Evolutionary conservation across 2,888 invertebrate genomes (phyloP).

Genomic region (Clivina fossor): DNA sequence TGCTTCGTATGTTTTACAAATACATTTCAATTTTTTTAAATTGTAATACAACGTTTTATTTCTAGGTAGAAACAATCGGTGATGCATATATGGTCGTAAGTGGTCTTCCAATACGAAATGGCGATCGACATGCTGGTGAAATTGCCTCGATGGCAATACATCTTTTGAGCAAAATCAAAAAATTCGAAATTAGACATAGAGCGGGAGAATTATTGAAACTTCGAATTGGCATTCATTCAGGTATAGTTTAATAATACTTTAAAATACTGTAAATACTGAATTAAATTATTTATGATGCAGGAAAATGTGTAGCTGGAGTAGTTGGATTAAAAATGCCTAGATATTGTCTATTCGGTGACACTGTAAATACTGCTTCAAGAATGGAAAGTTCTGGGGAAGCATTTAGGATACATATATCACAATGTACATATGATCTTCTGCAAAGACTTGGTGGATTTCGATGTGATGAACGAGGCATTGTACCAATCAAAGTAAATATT

Average conservation of each 20-base stretch:
- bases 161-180: constrained; percentile 68
- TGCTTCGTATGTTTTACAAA: too few species aligned
- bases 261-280: too few species aligned
- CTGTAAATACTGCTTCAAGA: constrained; percentile 78
- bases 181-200: constrained; percentile 68
- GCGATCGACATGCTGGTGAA: constrained; percentile 74
- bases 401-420: constrained; percentile 74
- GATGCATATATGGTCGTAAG: constrained; percentile 84
- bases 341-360: constrained; percentile 82
- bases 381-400: constrained; percentile 80
- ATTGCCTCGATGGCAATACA: constrained; percentile 78
- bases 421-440: constrained; percentile 67
- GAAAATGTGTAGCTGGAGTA: constrained; percentile 80
- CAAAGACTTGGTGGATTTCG: constrained; percentile 71
- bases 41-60: too few species aligned
- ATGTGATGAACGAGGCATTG: constrained; percentile 71
- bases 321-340: constrained; percentile 83
- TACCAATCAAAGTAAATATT: constrained; percentile 76
- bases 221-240: constrained; percentile 72
- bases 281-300: constrained; percentile 46
- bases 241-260: constrained; percentile 44
- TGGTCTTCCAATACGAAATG: constrained; percentile 73
- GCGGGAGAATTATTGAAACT: constrained; percentile 69
- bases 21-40: too few species aligned
- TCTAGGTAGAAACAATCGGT: constrained; percentile 77